Conservation (phyloP, 64 coral and sea anemone genomes). For the Astreopora myriophthalma region DNA sequence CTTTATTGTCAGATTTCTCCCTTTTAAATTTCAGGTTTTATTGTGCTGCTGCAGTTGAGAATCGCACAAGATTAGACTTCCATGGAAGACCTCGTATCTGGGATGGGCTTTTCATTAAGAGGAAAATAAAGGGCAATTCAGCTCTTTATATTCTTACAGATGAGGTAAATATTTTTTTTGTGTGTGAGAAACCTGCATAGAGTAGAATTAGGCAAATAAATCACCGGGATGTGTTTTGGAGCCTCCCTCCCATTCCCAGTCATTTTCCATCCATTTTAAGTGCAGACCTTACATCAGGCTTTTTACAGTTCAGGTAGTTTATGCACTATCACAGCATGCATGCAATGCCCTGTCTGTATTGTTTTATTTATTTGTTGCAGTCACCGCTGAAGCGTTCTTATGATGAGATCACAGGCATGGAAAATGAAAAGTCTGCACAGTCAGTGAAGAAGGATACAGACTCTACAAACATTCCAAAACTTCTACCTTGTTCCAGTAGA, state of each 20-base stretch:
- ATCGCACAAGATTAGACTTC: conserved; percentile 14
- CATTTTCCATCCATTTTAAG: too few species aligned
- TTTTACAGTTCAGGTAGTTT: too few species aligned
- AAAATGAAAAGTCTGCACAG: background rate
- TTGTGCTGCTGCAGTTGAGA: conserved; percentile 2
- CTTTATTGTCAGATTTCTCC: background rate
- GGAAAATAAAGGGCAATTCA: conserved; percentile 40
- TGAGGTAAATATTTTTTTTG: background rate
- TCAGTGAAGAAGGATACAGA: background rate
- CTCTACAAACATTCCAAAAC: background rate
- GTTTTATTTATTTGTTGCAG: background rate
- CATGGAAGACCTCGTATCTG: conserved; percentile 2
- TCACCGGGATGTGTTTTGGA: too few species aligned
- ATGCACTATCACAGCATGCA: too few species aligned
- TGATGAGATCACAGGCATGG: background rate
- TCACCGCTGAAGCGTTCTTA: background rate
- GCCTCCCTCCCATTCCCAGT: too few species aligned
- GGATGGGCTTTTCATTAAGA: background rate
- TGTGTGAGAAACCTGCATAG: background rate
- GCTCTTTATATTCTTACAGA: conserved; percentile 21
- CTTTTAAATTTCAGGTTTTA: background rate
- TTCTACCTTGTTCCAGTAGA: background rate
- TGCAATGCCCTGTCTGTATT: background rate
- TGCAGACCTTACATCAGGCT: too few species aligned
- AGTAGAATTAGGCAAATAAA: too few species aligned